Conservation (phyloP, 1,140 invertebrate species). For the Drosophila setifemur region DNA sequence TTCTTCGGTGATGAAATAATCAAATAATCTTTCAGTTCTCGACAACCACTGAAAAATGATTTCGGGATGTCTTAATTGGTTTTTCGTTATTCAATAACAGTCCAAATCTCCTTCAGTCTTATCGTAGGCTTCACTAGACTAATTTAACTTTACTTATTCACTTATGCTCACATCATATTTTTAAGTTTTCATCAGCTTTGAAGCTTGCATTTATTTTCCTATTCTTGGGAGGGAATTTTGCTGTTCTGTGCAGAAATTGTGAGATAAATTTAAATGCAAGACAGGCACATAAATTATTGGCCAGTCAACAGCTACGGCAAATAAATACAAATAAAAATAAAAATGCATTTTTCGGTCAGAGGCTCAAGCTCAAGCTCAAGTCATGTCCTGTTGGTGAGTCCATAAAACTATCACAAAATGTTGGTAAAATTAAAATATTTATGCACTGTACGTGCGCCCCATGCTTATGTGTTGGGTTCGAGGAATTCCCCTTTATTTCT, state of each 20-base stretch:
- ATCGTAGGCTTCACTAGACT: slow-evolving; percentile 1
- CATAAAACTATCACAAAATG: slow-evolving; percentile 77
- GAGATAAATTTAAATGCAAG: slow-evolving; percentile 73
- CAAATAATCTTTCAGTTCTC: not conserved
- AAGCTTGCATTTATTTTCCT: not conserved
- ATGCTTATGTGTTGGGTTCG: slow-evolving; percentile 33
- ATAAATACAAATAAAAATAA: slow-evolving; percentile 27
- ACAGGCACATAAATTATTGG: slow-evolving; percentile 53
- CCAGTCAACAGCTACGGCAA: slow-evolving; percentile 12
- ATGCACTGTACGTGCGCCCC: slow-evolving; percentile 62
- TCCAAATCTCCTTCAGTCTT: slow-evolving; percentile 2
- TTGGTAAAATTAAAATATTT: slow-evolving; percentile 71
- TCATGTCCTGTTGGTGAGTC: slow-evolving; percentile 22
- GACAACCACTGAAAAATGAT: not conserved
- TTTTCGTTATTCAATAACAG: slow-evolving; percentile 10
- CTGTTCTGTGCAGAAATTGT: slow-evolving; percentile 47
- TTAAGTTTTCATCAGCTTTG: slow-evolving; percentile 8
- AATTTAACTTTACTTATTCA: slow-evolving; percentile 2
- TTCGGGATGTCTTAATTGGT: not conserved
- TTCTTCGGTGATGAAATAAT: not conserved
- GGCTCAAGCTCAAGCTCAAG: not conserved
- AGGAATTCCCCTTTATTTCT: not conserved
- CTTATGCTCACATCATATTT: slow-evolving; percentile 1
- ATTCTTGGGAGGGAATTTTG: slow-evolving; percentile 8
- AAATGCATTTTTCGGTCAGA: slow-evolving; percentile 12